These are phyloP conservation scores for Caenorhabditis sp. DNA, from an alignment of 2,888 invertebrate genomes.

Conservation along the genomic window DNA sequence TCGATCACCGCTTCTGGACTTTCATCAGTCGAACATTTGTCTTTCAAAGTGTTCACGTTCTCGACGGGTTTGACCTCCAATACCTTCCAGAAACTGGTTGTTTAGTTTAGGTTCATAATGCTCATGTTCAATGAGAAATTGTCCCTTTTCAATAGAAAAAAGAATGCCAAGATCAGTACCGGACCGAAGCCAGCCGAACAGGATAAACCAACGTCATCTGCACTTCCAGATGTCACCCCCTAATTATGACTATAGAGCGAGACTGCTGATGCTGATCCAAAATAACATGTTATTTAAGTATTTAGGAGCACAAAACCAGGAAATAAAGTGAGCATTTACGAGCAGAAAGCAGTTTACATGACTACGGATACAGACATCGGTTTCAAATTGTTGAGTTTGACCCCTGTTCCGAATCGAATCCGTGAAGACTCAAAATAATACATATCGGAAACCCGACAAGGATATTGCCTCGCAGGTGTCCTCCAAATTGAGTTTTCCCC, in stretches of 20 bases:
- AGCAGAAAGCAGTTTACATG: too few relatives aligned
- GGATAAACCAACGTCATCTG: too few relatives aligned
- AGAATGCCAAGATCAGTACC: background rate
- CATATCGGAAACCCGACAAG: too few relatives aligned
- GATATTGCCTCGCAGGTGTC: too few relatives aligned
- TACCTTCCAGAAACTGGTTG: too few relatives aligned
- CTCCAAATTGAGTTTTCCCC: too few relatives aligned
- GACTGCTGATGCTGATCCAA: background rate
- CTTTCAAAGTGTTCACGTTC: constrained; percentile 26
- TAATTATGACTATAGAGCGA: background rate
- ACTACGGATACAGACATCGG: too few relatives aligned
- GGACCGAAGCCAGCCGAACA: too few relatives aligned
- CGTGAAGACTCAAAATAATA: too few relatives aligned
- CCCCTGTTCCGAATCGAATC: too few relatives aligned
- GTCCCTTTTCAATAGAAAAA: background rate
- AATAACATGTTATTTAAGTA: background rate
- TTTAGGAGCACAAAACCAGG: background rate
- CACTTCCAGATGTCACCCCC: background rate
- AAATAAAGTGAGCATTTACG: too few relatives aligned
- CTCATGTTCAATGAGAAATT: constrained; percentile 15
- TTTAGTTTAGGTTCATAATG: constrained; percentile 26
- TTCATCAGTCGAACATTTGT: constrained; percentile 16
- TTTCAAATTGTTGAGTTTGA: too few relatives aligned
- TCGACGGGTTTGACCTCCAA: constrained; percentile 19
- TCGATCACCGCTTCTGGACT: constrained; percentile 32